Evolutionary conservation across 2,797 vertebrate species (phyloP).

Genomic region (Myripristis jacobus): DNA sequence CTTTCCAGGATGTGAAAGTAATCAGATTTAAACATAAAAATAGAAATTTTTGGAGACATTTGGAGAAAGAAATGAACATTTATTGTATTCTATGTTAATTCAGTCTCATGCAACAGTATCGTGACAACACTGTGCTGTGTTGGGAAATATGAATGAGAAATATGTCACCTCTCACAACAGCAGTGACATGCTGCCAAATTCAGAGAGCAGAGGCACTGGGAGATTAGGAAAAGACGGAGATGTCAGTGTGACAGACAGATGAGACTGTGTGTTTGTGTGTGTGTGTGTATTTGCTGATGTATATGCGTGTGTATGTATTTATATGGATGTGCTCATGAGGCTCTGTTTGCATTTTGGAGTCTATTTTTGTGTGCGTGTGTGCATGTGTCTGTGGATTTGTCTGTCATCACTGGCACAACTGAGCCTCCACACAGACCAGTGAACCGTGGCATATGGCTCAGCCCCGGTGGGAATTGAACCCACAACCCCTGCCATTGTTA

Average conservation of each 20-base stretch:
- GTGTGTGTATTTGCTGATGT: too few relatives aligned
- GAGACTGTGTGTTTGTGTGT: conserved; percentile 6
- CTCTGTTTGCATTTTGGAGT: too few relatives aligned
- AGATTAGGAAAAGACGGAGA: neutral
- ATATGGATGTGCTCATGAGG: neutral
- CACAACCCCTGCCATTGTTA: conserved; percentile 59
- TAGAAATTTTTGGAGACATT: too few relatives aligned
- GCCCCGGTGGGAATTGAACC: conserved; percentile 61
- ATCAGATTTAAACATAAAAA: too few relatives aligned
- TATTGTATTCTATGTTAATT: too few relatives aligned
- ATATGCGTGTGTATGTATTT: neutral
- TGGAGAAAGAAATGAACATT: too few relatives aligned
- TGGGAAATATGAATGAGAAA: too few relatives aligned
- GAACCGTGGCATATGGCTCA: conserved; percentile 56
- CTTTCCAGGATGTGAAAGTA: too few relatives aligned
- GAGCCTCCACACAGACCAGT: conserved; percentile 45
- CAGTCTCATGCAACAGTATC: too few relatives aligned
- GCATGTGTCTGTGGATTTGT: conserved; percentile 7
- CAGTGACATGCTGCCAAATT: neutral
- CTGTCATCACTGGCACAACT: conserved; percentile 28
- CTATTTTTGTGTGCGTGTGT: neutral
- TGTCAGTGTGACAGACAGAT: neutral
- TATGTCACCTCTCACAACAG: too few relatives aligned
- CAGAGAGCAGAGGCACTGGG: conserved; percentile 13
- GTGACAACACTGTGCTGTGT: too few relatives aligned